Base-by-base conservation (phyloP, 2,888 invertebrate genomes). In the Caenorhabditis sp. region DNA sequence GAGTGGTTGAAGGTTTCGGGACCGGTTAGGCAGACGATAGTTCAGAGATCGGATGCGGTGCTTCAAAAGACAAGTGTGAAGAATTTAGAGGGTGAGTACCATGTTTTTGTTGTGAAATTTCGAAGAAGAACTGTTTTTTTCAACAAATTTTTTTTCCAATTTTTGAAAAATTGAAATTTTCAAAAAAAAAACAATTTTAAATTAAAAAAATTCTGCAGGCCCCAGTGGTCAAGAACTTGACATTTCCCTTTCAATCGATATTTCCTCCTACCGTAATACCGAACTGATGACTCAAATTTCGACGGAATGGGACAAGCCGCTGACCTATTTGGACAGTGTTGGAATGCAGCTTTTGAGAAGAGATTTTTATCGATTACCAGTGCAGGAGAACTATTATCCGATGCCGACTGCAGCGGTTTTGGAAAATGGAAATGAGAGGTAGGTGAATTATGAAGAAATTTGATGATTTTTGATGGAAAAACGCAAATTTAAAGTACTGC, bases 321-420 rank as follows among this genome's bases (percentile, higher is more conserved):
- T n/a, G 1, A 74, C 55, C n/a, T 79, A 58, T 22, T 71, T 79
- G 8, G 88, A 88, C 32, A 84, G 85, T 71, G 82, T 88, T 28
- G 88, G 87, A 72, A 44, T 88, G 61, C 88, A 88, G 70, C 65
- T 87, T 26, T 26, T 87, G 3, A 68, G 81, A 40, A 67, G 87
- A 13, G 79, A 85, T 13, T 68, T 67, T 32, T 79, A 80, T 61
- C 18, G 55, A 13, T 22, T 77, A 8, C 64, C 61, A 9, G 77
- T 77, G 4, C 61, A 80, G 11, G 69, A 82, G 32, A 86, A 87
- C 55, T 88, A 87, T 72, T 88, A 88, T 77, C 88, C 88, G n/a
- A 87, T 88, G 88, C 86, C 88, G 3, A 83, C 87, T 2, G 78
- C 86, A 1, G 86, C 81, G 2, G 84, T 88, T 11, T 9, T 88